Percentiles rank a stretch among this genome's conserved stretches.
phyloP scores from a whole-genome alignment of 2,888 invertebrate species.

The Frankliniella intonsa region DNA sequence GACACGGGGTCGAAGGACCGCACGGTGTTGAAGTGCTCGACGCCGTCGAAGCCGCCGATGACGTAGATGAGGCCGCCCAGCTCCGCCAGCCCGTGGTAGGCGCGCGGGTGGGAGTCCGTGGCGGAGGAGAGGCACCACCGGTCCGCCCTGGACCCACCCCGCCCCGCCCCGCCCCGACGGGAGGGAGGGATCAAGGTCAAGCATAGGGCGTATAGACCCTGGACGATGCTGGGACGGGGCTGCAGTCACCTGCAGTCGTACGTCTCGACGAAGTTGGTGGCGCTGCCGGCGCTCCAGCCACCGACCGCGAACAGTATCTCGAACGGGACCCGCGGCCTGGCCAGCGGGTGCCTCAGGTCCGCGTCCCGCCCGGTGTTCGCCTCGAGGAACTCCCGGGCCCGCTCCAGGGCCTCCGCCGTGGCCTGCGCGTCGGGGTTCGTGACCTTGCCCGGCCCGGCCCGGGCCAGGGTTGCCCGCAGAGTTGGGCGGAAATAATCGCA shows the following conservation, averaged over 20 bases:
- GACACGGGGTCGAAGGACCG: slow-evolving; percentile 73
- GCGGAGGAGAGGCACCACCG: slow-evolving; percentile 68
- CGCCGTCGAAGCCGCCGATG: slow-evolving; percentile 79
- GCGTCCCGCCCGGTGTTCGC: slow-evolving; percentile 49
- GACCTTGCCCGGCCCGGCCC: too few species aligned
- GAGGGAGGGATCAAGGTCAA: too few species aligned
- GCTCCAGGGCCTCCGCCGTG: slow-evolving; percentile 53
- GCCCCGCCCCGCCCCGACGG: too few species aligned
- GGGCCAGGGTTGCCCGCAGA: not conserved
- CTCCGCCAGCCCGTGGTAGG: slow-evolving; percentile 73
- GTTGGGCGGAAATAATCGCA: not conserved
- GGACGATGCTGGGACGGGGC: not conserved
- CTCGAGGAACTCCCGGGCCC: slow-evolving; percentile 53
- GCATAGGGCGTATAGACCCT: too few species aligned
- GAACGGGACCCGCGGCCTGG: slow-evolving; percentile 69
- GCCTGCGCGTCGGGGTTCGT: slow-evolving; percentile 44
- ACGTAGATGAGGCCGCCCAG: slow-evolving; percentile 68
- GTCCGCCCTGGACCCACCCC: slow-evolving; percentile 67
- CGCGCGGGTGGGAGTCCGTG: slow-evolving; percentile 63
- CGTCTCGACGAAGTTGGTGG: slow-evolving; percentile 61
- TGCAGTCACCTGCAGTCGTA: slow-evolving; percentile 66
- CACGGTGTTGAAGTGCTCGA: slow-evolving; percentile 70
- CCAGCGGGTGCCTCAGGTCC: slow-evolving; percentile 56
- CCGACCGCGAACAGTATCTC: slow-evolving; percentile 78
- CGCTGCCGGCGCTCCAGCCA: slow-evolving; percentile 66